phyloP scores from a whole-genome alignment of 2,888 invertebrate genomes.

The Clanis bilineata region DNA sequence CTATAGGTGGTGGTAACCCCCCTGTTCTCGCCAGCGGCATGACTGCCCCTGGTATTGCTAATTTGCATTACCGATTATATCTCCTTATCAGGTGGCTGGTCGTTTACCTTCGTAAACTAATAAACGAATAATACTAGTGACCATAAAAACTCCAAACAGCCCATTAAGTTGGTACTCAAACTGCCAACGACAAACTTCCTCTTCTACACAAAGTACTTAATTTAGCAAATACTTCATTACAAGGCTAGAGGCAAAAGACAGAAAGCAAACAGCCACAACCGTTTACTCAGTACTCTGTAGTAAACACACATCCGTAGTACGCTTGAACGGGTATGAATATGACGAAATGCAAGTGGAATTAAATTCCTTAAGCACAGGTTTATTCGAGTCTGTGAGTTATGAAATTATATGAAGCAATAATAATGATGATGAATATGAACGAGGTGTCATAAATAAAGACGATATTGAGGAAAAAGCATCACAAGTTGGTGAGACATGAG shows the following conservation, averaged over 20 bases:
- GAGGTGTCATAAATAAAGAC: not conserved
- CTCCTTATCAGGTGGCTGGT: too few species aligned
- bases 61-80: too few species aligned
- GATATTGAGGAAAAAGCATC: not conserved
- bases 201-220: not conserved
- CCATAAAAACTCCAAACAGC: not conserved
- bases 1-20: too few species aligned
- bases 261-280: not conserved
- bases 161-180: not conserved
- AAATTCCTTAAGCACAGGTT: not conserved
- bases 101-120: too few species aligned
- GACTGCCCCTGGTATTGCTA: too few species aligned
- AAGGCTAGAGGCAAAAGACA: not conserved
- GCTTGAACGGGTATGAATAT: not conserved
- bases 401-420: not conserved
- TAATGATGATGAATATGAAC: not conserved
- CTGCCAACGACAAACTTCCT: not conserved
- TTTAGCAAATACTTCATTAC: not conserved
- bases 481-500: too few species aligned
- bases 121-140: too few species aligned
- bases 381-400: not conserved
- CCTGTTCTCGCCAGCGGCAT: too few species aligned
- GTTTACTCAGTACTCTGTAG: not conserved
- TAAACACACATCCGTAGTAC: not conserved
- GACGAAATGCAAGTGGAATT: not conserved